Conservation (phyloP, 2,113 vertebrate species). For the Prunella himalayana region DNA sequence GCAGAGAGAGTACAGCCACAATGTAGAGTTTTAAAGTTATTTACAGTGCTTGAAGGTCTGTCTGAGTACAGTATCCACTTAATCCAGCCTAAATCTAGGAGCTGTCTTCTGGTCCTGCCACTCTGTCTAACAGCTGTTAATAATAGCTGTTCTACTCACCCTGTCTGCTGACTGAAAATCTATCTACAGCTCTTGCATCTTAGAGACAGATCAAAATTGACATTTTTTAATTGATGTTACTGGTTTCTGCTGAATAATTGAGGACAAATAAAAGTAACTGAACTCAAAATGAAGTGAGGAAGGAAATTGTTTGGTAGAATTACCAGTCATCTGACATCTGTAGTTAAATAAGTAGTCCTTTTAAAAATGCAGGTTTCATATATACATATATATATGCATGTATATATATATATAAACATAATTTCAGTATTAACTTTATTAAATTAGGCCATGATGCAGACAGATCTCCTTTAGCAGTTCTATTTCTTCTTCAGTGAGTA, state of each 20-base stretch:
- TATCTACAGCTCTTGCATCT: slow-evolving; percentile 56
- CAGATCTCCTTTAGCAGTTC: neutral
- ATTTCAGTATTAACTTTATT: neutral
- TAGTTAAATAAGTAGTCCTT: slow-evolving; percentile 25
- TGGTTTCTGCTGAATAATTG: slow-evolving; percentile 53
- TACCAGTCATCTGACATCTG: neutral
- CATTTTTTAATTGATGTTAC: slow-evolving; percentile 67
- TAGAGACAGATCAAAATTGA: slow-evolving; percentile 66
- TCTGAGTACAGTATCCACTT: slow-evolving; percentile 39
- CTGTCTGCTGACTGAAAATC: slow-evolving; percentile 56
- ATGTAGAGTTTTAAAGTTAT: slow-evolving; percentile 52
- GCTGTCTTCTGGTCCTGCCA: slow-evolving; percentile 36
- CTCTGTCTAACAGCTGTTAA: slow-evolving; percentile 59
- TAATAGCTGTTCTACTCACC: slow-evolving; percentile 58
- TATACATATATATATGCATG: neutral
- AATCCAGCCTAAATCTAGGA: slow-evolving; percentile 50
- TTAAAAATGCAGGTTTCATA: neutral
- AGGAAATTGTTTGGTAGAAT: slow-evolving; percentile 20
- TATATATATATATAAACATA: neutral
- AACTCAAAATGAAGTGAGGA: slow-evolving; percentile 17
- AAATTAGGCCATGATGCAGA: neutral
- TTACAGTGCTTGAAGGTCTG: slow-evolving; percentile 54
- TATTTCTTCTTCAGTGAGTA: neutral
- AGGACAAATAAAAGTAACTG: slow-evolving; percentile 62
- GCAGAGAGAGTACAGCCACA: slow-evolving; percentile 34